A percentile compares a stretch with the other conserved stretches of the same genome.
phyloP scores from a whole-genome alignment of 2,113 vertebrate genomes.

The Apteryx owenii region DNA sequence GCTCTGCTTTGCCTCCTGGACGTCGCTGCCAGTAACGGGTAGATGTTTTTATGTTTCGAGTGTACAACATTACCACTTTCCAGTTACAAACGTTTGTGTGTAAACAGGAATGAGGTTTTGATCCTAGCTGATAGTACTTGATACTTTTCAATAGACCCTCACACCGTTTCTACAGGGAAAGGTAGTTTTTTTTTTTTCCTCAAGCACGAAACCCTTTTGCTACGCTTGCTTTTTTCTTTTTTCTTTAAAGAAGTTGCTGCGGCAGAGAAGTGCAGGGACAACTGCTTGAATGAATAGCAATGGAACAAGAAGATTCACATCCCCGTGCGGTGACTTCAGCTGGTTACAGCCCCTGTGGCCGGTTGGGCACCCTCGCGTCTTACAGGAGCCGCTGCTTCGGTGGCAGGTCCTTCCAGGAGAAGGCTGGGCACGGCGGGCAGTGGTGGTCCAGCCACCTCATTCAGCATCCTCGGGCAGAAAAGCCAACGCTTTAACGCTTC shows the following conservation, averaged over 20 bases:
- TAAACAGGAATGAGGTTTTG: neutral
- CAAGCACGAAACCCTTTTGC: neutral
- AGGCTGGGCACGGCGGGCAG: fast-evolving
- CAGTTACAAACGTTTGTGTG: neutral
- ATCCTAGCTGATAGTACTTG: neutral
- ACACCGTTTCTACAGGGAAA: neutral
- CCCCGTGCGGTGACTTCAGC: fast-evolving
- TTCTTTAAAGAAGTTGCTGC: neutral
- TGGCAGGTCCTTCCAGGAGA: neutral
- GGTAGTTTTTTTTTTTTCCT: fast-evolving
- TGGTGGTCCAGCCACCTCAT: neutral
- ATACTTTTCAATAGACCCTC: neutral
- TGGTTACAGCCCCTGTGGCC: fast-evolving
- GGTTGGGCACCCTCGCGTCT: neutral
- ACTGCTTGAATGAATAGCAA: neutral
- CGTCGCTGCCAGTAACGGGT: neutral
- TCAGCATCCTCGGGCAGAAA: neutral
- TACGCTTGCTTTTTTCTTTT: neutral
- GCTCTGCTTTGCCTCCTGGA: neutral
- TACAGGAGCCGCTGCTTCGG: neutral
- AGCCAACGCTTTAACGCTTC: neutral
- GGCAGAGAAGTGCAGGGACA: neutral
- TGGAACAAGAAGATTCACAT: neutral
- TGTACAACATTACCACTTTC: neutral
- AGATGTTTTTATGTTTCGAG: neutral